Base-by-base conservation (phyloP, 2,797 vertebrate species). In the Eleutherodactylus coqui region DNA sequence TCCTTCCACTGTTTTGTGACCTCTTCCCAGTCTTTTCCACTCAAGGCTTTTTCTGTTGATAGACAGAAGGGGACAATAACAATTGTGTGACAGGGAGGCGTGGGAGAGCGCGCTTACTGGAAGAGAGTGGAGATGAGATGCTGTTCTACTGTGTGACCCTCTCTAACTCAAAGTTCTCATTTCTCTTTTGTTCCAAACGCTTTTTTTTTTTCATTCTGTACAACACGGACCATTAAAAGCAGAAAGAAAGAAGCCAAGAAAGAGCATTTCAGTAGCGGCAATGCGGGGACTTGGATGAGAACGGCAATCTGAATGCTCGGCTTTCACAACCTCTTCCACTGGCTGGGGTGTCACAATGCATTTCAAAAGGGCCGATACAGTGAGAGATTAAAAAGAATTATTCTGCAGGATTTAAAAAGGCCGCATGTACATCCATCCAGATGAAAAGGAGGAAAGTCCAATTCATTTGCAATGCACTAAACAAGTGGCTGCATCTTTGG, bases 11-110 rank as follows among this genome's bases (percentile, higher is more conserved):
- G 45, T 84, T 73, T 80, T 84, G 76, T 84, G 86, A 79, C 82
- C 82, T 87, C 82, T 87, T 41, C 55, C 55, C 72, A 29, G 64
- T 83, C 86, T 67, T 75, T 84, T 87, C 86, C 82, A 79, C 86
- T 79, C 82, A 87, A 87, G 86, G 86, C 70, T 83, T 80, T 87
- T 62, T 79, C 76, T 87, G 76, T 79, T 87, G 86, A 87, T 79
- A 80, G 82, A 87, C 86, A 80, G 76, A 87, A 79, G 43, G 43
- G 76, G 78, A 84, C 86, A 87, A 87, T 87, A 75, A n/a, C 49
- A 69, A 84, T 51, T 75, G 60, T 87, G 76, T 84, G 70, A 80
- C 49, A 21, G 77, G 76, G 55, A 80, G 76, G 76, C 82, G 86
- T 87, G 86, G 86, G 86, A 87, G 86, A 62, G 75, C 81, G 51